These are phyloP conservation scores for Coleophora deauratella DNA, from an alignment of 2,888 invertebrate species.

Conservation along the genomic window DNA sequence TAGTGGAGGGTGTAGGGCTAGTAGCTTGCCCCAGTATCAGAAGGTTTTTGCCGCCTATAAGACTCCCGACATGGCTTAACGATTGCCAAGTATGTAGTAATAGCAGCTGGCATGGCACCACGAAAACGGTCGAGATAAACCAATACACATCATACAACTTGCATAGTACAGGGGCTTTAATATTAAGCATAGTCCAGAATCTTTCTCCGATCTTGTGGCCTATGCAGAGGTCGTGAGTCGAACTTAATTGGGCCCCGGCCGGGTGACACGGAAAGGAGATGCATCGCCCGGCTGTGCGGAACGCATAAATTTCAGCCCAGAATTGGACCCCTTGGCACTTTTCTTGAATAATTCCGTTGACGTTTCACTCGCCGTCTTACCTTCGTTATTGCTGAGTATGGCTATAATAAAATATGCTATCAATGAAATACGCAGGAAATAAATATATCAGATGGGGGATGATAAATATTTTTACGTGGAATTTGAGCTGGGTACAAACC, in stretches of 20 bases:
- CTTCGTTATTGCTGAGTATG: constrained; percentile 11
- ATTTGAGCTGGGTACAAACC: background rate
- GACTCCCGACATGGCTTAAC: no score
- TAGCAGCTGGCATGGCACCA: no score
- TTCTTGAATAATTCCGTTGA: constrained; percentile 40
- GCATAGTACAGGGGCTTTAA: no score
- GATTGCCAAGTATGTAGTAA: no score
- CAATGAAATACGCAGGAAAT: no score
- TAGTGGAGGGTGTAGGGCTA: background rate
- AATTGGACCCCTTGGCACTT: constrained; percentile 48
- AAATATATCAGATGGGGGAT: constrained; percentile 16
- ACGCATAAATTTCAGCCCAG: constrained; percentile 62
- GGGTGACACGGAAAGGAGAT: constrained; percentile 71
- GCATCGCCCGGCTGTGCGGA: constrained; percentile 61
- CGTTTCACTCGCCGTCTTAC: constrained; percentile 15
- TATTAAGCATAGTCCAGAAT: no score
- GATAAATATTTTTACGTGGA: background rate
- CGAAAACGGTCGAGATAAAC: no score
- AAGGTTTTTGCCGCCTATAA: no score
- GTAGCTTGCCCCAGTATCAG: no score
- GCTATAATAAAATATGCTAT: constrained; percentile 10
- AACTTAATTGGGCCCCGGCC: constrained; percentile 69
- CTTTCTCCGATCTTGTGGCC: constrained; percentile 30
- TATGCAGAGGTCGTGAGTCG: constrained; percentile 63
- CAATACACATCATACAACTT: no score